Evolutionary conservation across 2,113 vertebrate species (phyloP).

Genomic region (Gopherus flavomarginatus): DNA sequence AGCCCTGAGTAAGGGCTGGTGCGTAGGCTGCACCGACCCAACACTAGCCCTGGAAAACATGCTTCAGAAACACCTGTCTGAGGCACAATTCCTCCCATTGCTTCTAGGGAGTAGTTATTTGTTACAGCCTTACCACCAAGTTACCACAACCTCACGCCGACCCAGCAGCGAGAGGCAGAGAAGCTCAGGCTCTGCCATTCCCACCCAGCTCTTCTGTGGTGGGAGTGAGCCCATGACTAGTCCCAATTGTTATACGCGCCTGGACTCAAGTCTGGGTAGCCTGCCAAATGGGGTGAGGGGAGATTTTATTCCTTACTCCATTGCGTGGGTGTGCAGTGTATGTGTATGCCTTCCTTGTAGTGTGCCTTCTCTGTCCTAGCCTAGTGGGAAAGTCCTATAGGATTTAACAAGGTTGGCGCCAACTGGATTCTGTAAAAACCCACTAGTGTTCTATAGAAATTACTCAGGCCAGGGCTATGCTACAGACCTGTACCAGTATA

Average conservation of each 20-base stretch:
- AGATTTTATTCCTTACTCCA: too few species aligned
- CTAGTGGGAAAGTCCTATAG: background rate
- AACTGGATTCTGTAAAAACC: background rate
- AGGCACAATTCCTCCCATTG: background rate
- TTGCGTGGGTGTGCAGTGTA: rapidly evolving
- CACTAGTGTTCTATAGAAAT: too few species aligned
- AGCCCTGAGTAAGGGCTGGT: background rate
- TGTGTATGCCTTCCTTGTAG: rapidly evolving
- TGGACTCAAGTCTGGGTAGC: too few species aligned
- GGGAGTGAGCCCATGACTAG: too few species aligned
- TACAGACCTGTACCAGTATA: too few species aligned
- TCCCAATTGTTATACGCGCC: too few species aligned
- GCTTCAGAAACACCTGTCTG: background rate
- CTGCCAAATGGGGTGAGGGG: too few species aligned
- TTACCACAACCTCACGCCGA: background rate
- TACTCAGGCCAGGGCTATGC: too few species aligned
- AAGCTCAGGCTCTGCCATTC: background rate
- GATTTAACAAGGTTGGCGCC: background rate
- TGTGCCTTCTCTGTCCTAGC: background rate
- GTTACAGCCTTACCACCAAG: too few species aligned
- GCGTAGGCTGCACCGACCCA: background rate
- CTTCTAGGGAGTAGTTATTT: background rate
- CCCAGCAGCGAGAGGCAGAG: background rate
- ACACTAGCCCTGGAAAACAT: background rate
- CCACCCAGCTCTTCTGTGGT: background rate